These are phyloP conservation scores for Avahi laniger DNA, from an alignment of 2,797 vertebrate species.

Conservation along the genomic window DNA sequence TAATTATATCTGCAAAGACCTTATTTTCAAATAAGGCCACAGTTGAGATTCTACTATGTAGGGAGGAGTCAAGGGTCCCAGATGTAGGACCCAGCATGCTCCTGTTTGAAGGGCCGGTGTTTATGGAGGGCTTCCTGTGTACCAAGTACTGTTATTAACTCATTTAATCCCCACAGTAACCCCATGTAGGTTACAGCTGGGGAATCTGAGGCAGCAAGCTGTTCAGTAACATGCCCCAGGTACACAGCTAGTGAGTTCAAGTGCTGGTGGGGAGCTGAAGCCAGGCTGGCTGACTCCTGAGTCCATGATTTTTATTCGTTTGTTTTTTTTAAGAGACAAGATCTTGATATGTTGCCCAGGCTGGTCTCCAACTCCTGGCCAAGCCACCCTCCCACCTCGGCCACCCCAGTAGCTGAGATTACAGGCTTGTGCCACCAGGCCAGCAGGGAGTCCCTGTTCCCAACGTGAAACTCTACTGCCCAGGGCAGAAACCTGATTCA, in stretches of 20 bases:
- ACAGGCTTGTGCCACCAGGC: no score
- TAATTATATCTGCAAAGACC: background rate
- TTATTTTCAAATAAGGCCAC: background rate
- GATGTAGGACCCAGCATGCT: background rate
- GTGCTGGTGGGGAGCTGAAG: background rate
- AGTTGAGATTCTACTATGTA: background rate
- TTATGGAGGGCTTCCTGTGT: background rate
- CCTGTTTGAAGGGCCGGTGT: background rate
- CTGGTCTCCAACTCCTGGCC: background rate
- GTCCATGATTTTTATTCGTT: background rate
- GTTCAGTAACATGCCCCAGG: background rate
- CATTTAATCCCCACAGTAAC: background rate
- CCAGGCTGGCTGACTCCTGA: background rate
- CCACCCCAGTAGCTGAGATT: no score
- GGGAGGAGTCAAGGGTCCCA: background rate
- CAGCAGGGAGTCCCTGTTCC: no score
- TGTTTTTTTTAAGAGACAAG: slow-evolving; percentile 56
- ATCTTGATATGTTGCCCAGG: background rate
- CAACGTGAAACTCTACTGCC: rapidly evolving
- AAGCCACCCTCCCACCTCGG: no score
- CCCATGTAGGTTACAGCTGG: background rate
- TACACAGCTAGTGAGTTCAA: background rate
- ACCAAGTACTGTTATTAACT: background rate
- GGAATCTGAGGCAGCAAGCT: background rate
- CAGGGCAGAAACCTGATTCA: background rate